Percentiles rank a stretch among this genome's conserved stretches.
Evolutionary conservation across 2,888 invertebrate genomes (phyloP).

Genomic region (Ophioninae sp.): DNA sequence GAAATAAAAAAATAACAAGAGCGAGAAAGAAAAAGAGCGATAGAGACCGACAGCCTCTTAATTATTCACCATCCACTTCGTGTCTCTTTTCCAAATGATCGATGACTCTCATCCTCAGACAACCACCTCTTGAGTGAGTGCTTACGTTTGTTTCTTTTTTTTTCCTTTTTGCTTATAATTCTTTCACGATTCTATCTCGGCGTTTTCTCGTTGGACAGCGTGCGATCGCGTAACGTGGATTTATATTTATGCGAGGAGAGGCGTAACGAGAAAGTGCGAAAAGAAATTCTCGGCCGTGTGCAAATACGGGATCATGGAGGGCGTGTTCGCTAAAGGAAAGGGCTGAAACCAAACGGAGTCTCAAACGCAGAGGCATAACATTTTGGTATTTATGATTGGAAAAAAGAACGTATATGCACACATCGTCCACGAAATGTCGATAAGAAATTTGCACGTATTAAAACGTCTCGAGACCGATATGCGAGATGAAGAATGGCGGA

Average conservation of each 20-base stretch:
- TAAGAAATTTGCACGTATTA: slow-evolving; percentile 54
- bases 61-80: slow-evolving; percentile 57
- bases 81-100: slow-evolving; percentile 52
- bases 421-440: slow-evolving; percentile 51
- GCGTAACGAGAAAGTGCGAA: slow-evolving; percentile 52
- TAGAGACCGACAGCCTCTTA: slow-evolving; percentile 20
- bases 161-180: neutral
- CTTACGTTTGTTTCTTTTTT: slow-evolving; percentile 28
- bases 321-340: slow-evolving; percentile 45
- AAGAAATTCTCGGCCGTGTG: slow-evolving; percentile 51
- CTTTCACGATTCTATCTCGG: slow-evolving; percentile 17
- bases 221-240: slow-evolving; percentile 39
- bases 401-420: slow-evolving; percentile 26
- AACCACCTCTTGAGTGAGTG: slow-evolving; percentile 39
- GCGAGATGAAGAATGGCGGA: slow-evolving; percentile 11
- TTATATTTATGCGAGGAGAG: slow-evolving; percentile 55
- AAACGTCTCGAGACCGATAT: slow-evolving; percentile 32
- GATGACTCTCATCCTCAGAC: slow-evolving; percentile 50
- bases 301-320: slow-evolving; percentile 48
- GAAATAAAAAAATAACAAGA: neutral
- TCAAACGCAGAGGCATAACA: slow-evolving; percentile 1
- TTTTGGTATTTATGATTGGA: slow-evolving; percentile 31
- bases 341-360: slow-evolving; percentile 22
- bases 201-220: slow-evolving; percentile 22
- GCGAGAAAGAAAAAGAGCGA: slow-evolving; percentile 1